Evolutionary conservation across 1,140 invertebrate genomes (phyloP), one percentile per base, ranked within the genome.

Genomic region (Brachionus sp.): DNA sequence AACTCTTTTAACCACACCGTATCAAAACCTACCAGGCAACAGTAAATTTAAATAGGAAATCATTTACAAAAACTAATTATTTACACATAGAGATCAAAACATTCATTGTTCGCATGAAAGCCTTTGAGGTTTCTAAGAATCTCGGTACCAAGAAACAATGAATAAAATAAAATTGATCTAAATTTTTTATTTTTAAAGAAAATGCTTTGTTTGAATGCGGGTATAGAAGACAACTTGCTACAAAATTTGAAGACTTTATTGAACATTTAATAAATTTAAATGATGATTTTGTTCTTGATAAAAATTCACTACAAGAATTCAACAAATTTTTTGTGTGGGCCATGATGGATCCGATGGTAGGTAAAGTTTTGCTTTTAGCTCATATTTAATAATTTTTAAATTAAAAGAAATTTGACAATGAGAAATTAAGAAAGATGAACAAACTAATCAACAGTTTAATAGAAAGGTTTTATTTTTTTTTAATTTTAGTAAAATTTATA

Each of bases 241-340:
- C 19, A 50, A 75, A 75, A 46, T 50, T 75, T 25, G 70, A 75
- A 46, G 70, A 75, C 12, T 75, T 75, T 75, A 75, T 75, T 33
- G 70, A 75, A 46, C 5, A 44, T 46, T 75, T 75, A 25, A 46
- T 75, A 2, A 75, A 75, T 75, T 46, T 46, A 25, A 75, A 75
- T 46, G 70, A 75, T 29, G 70, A 75, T 75, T 70, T 70, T 39
- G 19, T 75, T 12, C 42, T 75, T 13, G 39, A 44, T 35, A 75
- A 46, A 46, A 46, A 75, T 50, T 44, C 42, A 3, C 25, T 75
- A 13, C 37, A 75, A 46, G 70, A 75, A 46, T 75, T 75, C n/a
- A 75, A 75, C 29, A 75, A 46, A 46, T 25, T 75, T n/a, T 75
- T 25, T 12, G 44, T 75, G 10, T 75, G 70, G 70, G 70, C 70